Conservation (phyloP, 2,797 vertebrate genomes). For the Furcifer pardalis region DNA sequence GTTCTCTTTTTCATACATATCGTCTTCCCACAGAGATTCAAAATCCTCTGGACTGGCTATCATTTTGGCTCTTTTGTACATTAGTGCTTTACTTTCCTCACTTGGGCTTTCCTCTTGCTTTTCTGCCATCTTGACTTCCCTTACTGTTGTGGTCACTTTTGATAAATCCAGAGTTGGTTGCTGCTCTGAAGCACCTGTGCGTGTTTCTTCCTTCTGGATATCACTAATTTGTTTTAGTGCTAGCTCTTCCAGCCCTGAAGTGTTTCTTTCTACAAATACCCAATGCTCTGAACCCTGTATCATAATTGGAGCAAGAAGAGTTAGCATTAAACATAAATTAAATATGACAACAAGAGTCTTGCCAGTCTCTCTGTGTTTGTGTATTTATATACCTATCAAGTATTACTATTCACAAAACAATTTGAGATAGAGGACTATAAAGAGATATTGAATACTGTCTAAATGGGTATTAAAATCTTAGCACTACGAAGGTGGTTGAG, state of each 20-base stretch:
- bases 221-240: conserved; percentile 68
- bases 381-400: not conserved
- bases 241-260: conserved; percentile 80
- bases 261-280: conserved; percentile 98
- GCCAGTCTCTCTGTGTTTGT: not conserved
- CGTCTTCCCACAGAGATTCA: conserved; percentile 72
- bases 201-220: conserved; percentile 67
- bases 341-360: conserved; percentile 20
- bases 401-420: conserved; percentile 18
- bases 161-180: conserved; percentile 57
- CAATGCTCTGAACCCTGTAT: conserved; percentile 98
- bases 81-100: conserved; percentile 48
- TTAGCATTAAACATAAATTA: conserved; percentile 81
- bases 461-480: conserved; percentile 1
- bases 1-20: conserved; percentile 54
- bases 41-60: conserved; percentile 77
- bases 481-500: not conserved
- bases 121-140: conserved; percentile 68
- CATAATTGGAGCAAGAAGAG: conserved; percentile 95
- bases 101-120: conserved; percentile 68
- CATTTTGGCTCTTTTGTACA: conserved; percentile 66
- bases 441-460: conserved; percentile 11
- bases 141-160: conserved; percentile 64
- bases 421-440: conserved; percentile 4
- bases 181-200: conserved; percentile 58